Base-by-base conservation (phyloP, 1,140 invertebrate species). In the Nasonia longicornis region DNA sequence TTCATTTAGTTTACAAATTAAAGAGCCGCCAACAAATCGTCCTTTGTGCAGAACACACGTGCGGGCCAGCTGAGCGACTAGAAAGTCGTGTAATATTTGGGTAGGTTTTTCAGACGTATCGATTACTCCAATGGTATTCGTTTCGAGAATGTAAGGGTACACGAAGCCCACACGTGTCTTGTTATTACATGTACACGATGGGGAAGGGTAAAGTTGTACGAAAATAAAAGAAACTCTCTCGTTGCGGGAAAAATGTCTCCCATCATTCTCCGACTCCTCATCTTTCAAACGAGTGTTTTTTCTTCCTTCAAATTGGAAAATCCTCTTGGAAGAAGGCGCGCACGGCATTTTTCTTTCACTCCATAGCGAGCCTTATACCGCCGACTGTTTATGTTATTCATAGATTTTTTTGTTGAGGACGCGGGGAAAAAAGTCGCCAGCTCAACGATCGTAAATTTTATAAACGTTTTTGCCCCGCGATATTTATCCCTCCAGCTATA, bases 101-200 rank as follows among this genome's bases (percentile, higher is more conserved):
- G 35, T 63, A 63, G 6, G 31, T 63, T 75, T 63, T 31, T 42
- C 38, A 42, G n/a, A 38, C 16, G 38, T 75, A 75, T 75, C 73
- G 52, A 58, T 74, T 75, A 63, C 73, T 58, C 52, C 1, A 0
- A 58, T 16, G 2, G 12, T 58, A 20, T 7, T 16, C 16, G 20
- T n/a, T 58, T 58, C 1, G 2, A 58, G 52, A 20, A 58, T 35
- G 4, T 35, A 35, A 35, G 31, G 31, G 31, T 35, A 35, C 4
- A 6, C 31, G 4, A 20, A 3, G 52, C 14, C 4, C 16, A n/a
- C 52, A 16, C 10, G 3, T 48, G 45, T 48, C 12, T 48, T 48
- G 45, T 48, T 48, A 10, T 12, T 11, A 14, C 2, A 12, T 16
- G 12, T 3, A 35, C 31, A 14, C 45, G 11, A 10, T 14, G 45